These are phyloP conservation scores for Belgica antarctica DNA, from an alignment of 2,888 invertebrate species.

Conservation along the genomic window DNA sequence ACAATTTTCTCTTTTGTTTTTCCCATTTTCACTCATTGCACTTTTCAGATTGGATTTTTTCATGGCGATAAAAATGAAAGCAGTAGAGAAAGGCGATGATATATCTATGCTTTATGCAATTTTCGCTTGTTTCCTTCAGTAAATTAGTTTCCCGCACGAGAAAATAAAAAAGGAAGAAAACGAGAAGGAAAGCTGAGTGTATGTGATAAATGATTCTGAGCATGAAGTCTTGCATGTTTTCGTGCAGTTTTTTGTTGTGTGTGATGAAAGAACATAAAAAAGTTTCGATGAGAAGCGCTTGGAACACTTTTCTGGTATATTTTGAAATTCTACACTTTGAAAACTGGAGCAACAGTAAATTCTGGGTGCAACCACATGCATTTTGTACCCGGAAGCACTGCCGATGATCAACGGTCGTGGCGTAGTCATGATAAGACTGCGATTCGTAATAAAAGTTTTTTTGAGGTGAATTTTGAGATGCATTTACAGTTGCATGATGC, in stretches of 20 bases:
- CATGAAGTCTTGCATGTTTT: slow-evolving; percentile 9
- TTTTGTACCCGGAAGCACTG: no score
- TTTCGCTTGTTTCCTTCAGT: slow-evolving; percentile 4
- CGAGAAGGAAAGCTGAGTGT: background rate
- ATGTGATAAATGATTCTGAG: slow-evolving; percentile 36
- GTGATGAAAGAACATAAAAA: slow-evolving; percentile 13
- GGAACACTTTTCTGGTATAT: background rate
- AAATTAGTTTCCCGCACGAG: slow-evolving; percentile 41
- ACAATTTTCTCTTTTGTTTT: slow-evolving; percentile 10
- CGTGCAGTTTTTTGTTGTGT: slow-evolving; percentile 16
- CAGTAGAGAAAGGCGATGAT: slow-evolving; percentile 1
- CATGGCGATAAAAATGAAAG: background rate
- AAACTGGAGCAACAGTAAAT: no score
- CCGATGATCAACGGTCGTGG: no score
- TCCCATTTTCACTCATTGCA: slow-evolving; percentile 7
- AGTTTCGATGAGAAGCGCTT: background rate
- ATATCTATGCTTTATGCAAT: slow-evolving; percentile 19
- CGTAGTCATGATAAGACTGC: no score
- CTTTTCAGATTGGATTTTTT: background rate
- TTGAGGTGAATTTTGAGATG: no score
- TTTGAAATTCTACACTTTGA: no score
- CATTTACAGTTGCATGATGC: no score
- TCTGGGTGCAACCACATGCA: no score
- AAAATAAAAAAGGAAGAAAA: background rate
- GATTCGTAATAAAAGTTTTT: no score